Percentiles rank a stretch among this genome's conserved stretches.
phyloP scores from a whole-genome alignment of 2,888 invertebrate genomes.

The Conchocele bisecta region DNA sequence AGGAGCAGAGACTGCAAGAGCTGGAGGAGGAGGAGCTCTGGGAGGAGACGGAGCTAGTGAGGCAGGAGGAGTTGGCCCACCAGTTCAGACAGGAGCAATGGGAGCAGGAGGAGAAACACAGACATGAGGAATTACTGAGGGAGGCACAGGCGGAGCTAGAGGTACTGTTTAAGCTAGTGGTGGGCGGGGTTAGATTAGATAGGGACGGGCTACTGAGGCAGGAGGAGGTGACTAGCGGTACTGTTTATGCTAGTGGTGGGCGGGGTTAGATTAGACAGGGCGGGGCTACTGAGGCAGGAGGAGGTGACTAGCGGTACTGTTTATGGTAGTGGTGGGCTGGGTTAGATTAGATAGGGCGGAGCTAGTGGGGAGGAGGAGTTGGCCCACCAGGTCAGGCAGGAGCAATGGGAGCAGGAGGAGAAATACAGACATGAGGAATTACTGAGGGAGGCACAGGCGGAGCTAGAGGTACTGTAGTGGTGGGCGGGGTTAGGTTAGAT shows the following conservation, averaged over 20 bases:
- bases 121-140: constrained; percentile 54
- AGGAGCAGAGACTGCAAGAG: constrained; percentile 21
- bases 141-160: constrained; percentile 59
- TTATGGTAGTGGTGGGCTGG: too few species aligned
- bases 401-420: constrained; percentile 58
- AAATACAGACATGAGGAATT: constrained; percentile 48
- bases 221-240: too few species aligned
- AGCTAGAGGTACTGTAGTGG: too few species aligned
- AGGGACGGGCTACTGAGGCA: too few species aligned
- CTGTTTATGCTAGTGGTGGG: too few species aligned
- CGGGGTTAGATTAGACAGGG: too few species aligned
- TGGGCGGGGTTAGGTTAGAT: too few species aligned
- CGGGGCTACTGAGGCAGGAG: too few species aligned
- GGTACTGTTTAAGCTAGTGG: too few species aligned
- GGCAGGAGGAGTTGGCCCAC: constrained; percentile 37
- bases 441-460: constrained; percentile 61
- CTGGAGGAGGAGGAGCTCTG: constrained; percentile 37
- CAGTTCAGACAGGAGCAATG: constrained; percentile 55
- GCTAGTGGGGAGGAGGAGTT: constrained; percentile 40
- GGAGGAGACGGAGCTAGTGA: constrained; percentile 18
- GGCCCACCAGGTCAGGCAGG: constrained; percentile 51
- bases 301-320: too few species aligned
- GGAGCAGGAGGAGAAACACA: constrained; percentile 55
- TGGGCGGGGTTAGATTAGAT: too few species aligned
- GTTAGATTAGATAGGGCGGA: too few species aligned